Evolutionary conservation across 2,888 invertebrate genomes (phyloP).

Genomic region (Lasioglossum pauxillum): DNA sequence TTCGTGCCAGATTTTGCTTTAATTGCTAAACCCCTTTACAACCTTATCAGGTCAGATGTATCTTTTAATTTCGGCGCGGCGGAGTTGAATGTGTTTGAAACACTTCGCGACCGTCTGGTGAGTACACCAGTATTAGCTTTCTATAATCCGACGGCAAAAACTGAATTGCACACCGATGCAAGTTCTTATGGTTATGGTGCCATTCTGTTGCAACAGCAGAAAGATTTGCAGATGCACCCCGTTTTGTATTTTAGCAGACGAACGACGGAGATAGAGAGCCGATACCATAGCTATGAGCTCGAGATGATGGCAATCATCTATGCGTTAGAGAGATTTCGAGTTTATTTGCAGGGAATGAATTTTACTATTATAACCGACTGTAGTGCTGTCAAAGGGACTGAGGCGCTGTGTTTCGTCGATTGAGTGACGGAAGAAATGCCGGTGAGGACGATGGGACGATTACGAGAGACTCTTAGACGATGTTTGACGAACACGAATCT

Average conservation of each 20-base stretch:
- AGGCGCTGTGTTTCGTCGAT: too few relatives aligned
- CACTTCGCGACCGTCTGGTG: not conserved
- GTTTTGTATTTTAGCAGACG: conserved; percentile 35
- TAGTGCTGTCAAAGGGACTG: conserved; percentile 9
- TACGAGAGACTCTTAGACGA: too few relatives aligned
- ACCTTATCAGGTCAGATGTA: conserved; percentile 5
- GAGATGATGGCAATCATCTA: conserved; percentile 33
- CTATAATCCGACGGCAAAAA: conserved; percentile 22
- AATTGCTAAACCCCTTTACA: conserved; percentile 26
- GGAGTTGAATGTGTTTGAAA: conserved; percentile 15
- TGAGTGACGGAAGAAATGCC: too few relatives aligned
- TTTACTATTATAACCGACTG: conserved; percentile 27
- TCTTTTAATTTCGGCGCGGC: conserved; percentile 21
- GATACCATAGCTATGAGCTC: conserved; percentile 38
- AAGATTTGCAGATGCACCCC: conserved; percentile 11
- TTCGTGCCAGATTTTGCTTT: conserved; percentile 48
- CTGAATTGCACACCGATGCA: conserved; percentile 57
- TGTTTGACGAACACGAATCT: too few relatives aligned
- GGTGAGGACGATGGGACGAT: too few relatives aligned
- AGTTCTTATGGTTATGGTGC: conserved; percentile 21
- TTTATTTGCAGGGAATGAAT: conserved; percentile 22
- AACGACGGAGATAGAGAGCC: conserved; percentile 7
- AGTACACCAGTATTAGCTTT: conserved; percentile 15
- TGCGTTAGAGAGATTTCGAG: conserved; percentile 29
- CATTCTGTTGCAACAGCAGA: conserved; percentile 28